Evolutionary conservation across 2,888 invertebrate species (phyloP), one percentile per base, ranked within the genome.

Genomic region (Hesperia comma): DNA sequence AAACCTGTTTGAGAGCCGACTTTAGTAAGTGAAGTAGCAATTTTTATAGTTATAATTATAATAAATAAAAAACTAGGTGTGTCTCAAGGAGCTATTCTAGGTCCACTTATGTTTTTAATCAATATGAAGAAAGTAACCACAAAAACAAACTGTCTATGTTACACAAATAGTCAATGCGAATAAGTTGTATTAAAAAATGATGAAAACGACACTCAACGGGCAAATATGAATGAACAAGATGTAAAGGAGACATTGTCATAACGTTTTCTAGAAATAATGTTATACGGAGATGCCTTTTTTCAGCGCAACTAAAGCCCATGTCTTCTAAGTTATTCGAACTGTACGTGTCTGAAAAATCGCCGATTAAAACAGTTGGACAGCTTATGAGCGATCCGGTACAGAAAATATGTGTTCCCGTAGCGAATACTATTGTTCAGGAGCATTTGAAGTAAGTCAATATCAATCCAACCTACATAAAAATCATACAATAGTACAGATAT

Each of bases 301-400:
- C 79, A 93, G 93, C 82, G 0, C 86, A 79, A 69, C 71, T 93
- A 0, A 93, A 93, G 70, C 88, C 92, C 0, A 79, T 92, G 68
- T 87, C 87, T 0, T 84, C 91, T 0, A 82, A 84, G 0, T 74
- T 93, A 0, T 73, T 92, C 40, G 91, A 92, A 62, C 71, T 85
- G 51, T 93, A 90, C 49, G 89, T 92, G 14, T 87, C 89, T 0
- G 93, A 93, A 6, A 86, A 86, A 43, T 93, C 93, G 0, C 89
- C 93, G 0, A 83, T 93, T 17, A 86, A 84, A 71, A 88, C 91
- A 0, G 86, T 92, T 12, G 93, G 92, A 0, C 93, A 93, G 66
- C 73, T 93, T 15, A 75, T 91, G 70, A 90, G 85, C 63, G 93
- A 93, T 21, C 92, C 93, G 0, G 76, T 87, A 0, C 92, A 92